Evolutionary conservation across 2,113 vertebrate species (phyloP), one percentile per base, ranked within the genome.

Genomic region (Erythrocebus patas): DNA sequence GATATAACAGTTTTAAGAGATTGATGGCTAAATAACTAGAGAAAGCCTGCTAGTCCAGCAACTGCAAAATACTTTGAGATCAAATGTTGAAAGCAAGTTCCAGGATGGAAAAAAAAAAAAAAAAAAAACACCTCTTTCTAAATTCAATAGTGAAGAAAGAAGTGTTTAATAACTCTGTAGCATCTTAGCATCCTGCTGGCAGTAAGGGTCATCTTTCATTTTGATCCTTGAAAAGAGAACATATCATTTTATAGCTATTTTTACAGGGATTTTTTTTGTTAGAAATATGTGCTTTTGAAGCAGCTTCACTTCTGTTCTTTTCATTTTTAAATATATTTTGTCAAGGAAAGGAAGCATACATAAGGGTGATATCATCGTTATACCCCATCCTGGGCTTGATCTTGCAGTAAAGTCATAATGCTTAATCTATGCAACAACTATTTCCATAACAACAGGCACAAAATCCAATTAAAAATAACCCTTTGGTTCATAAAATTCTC

Each of bases 401-500:
- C 87, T 88, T 96, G 70, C 90, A 79, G 83, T 93, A 61, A 92
- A 97, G 82, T 89, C 52, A 52, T 95, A 78, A 97, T 61, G 87
- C 66, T 88, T 96, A 48, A 95, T 96, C 93, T 97, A 81, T 92
- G 90, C 96, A 93, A 95, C 86, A 94, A 90, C 61, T 81, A 97
- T 97, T 98, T 97, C 96, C 92, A 96, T 96, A 96, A 97, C 96
- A 97, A 97, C 88, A 90, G 93, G 85, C 97, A 87, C 68, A 88
- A 81, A 97, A 97, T 95, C 96, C 95, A 98, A 98, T 98, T 98
- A 97, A 97, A 97, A 97, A 97, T 92, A 97, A 97, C 93, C 95
- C 96, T 95, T 96, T 91, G 92, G 92, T 93, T 96, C 87, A 90
- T 95, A 78, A 96, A 97, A 97, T 91, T 92, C 89, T 96, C 96